These are phyloP conservation scores for Stratiolaelaps scimitus DNA, from an alignment of 1,140 invertebrate genomes.

Conservation along the genomic window DNA sequence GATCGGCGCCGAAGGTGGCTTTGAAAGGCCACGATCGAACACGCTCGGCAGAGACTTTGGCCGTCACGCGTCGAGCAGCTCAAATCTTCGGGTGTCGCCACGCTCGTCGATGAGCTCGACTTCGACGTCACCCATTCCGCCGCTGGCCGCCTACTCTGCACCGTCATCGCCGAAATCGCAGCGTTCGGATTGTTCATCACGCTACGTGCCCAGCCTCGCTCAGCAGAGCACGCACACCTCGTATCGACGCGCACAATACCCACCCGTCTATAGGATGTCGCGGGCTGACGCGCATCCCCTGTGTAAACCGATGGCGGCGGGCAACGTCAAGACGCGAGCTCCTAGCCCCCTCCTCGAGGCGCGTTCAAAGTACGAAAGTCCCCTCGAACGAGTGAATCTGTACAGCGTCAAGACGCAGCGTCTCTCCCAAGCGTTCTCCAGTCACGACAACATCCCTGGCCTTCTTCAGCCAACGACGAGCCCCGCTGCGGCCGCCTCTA, in stretches of 20 bases:
- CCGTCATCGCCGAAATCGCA: not conserved
- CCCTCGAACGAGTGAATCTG: conserved; percentile 37
- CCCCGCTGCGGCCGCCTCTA: not conserved
- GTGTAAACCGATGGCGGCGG: conserved; percentile 30
- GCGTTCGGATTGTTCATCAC: not conserved
- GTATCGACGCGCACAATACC: conserved; percentile 1
- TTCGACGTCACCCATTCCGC: conserved; percentile 8
- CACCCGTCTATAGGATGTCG: conserved; percentile 33
- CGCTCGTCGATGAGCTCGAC: conserved; percentile 26
- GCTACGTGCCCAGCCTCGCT: conserved; percentile 25
- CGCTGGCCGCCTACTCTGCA: conserved; percentile 6
- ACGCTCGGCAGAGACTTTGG: conserved; percentile 35
- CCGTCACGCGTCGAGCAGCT: conserved; percentile 29
- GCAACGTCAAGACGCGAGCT: conserved; percentile 30
- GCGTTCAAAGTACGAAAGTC: conserved; percentile 33
- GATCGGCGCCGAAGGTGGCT: not conserved
- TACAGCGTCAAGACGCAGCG: conserved; percentile 42
- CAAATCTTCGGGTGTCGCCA: conserved; percentile 20
- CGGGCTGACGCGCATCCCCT: conserved; percentile 24
- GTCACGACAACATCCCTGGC: conserved; percentile 39
- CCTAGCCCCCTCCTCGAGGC: conserved; percentile 32
- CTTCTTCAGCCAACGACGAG: conserved; percentile 28
- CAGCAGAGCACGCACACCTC: conserved; percentile 23
- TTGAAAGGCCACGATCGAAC: conserved; percentile 19
- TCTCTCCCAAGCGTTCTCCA: conserved; percentile 40